phyloP scores from a whole-genome alignment of 1,140 invertebrate genomes.

The Penaeus vannamei region DNA sequence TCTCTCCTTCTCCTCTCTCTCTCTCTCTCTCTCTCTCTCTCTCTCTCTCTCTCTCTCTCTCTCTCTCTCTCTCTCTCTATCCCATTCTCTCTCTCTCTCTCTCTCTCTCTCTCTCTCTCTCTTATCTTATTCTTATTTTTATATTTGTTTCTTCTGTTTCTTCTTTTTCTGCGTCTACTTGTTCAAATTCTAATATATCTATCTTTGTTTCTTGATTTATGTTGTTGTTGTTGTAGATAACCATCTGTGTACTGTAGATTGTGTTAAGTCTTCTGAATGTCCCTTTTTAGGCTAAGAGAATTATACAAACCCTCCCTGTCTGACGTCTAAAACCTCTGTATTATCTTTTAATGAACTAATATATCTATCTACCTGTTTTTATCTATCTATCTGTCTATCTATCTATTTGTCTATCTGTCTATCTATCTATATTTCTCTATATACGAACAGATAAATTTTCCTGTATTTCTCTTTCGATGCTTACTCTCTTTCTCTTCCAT shows the following conservation, averaged over 20 bases:
- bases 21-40: neutral
- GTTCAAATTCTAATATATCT: neutral
- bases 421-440: too few relatives aligned
- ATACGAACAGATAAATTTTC: neutral
- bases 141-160: neutral
- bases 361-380: neutral
- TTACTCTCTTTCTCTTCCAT: neutral
- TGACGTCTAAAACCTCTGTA: too few relatives aligned
- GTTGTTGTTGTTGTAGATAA: too few relatives aligned
- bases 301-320: too few relatives aligned
- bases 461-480: neutral
- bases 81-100: neutral
- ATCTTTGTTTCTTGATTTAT: neutral
- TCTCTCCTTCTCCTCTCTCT: neutral
- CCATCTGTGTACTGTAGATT: too few relatives aligned
- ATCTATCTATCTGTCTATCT: too few relatives aligned
- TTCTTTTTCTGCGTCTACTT: neutral
- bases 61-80: constrained; percentile 4
- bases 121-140: neutral
- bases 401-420: too few relatives aligned
- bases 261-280: too few relatives aligned
- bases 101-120: neutral
- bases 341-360: too few relatives aligned
- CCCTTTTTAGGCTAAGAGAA: too few relatives aligned
- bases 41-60: neutral